Evolutionary conservation across 2,113 vertebrate genomes (phyloP).

Genomic region (Atractosteus spatula): DNA sequence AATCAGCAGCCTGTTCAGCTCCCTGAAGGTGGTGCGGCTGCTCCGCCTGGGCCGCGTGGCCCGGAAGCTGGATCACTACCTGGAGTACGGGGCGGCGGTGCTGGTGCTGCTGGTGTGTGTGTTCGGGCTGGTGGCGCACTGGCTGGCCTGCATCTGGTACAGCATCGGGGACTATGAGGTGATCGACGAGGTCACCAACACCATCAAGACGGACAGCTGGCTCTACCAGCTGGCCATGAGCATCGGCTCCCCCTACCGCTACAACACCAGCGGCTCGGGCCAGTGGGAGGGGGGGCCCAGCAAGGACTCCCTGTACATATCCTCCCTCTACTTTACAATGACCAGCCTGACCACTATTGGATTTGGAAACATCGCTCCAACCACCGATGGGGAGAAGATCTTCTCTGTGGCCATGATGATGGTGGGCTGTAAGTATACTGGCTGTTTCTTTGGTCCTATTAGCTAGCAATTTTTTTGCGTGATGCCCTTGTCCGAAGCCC

Average conservation of each 20-base stretch:
- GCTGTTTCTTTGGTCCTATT: no score
- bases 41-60: constrained; percentile 90
- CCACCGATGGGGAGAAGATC: constrained; percentile 95
- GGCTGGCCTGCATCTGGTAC: constrained; percentile 98
- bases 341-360: constrained; percentile 98
- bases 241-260: constrained; percentile 90
- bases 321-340: constrained; percentile 98
- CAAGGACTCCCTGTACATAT: constrained; percentile 93
- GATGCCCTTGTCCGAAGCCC: no score
- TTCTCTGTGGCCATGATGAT: constrained; percentile 99
- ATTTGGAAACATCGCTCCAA: constrained; percentile 95
- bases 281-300: constrained; percentile 94
- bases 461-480: no score
- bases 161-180: constrained; percentile 97
- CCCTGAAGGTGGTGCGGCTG: constrained; percentile 91
- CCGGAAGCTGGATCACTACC: constrained; percentile 92
- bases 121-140: constrained; percentile 93
- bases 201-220: constrained; percentile 94
- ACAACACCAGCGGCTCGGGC: constrained; percentile 85
- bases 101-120: constrained; percentile 93
- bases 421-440: constrained; percentile 92
- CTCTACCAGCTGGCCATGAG: constrained; percentile 90
- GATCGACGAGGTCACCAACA: constrained; percentile 89
- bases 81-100: constrained; percentile 92
- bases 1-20: constrained; percentile 96